phyloP scores from a whole-genome alignment of 2,797 vertebrate genomes.

The Gymnopithys bicolor region DNA sequence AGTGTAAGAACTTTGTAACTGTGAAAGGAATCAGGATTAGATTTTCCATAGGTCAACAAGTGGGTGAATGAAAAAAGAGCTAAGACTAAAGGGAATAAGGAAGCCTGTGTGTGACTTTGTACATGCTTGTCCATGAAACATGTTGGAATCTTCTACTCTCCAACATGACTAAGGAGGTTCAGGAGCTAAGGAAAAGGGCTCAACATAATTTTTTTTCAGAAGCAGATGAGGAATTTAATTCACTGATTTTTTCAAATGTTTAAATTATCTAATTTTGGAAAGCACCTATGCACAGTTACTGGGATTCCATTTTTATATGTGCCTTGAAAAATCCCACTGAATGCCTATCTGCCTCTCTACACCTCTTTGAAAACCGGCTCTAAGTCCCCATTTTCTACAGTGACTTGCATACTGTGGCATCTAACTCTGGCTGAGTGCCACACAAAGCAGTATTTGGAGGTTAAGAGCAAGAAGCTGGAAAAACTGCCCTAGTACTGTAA shows the following conservation, averaged over 20 bases:
- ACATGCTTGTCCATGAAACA: neutral
- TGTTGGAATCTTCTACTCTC: neutral
- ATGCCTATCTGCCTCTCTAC: neutral
- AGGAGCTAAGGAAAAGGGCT: neutral
- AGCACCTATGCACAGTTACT: neutral
- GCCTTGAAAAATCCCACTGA: neutral
- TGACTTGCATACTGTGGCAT: neutral
- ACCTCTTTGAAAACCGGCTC: neutral
- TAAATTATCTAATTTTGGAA: neutral
- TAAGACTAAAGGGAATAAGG: neutral
- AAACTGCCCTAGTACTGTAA: neutral
- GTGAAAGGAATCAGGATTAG: neutral
- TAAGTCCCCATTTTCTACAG: neutral
- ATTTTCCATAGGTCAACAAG: neutral
- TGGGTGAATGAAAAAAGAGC: neutral
- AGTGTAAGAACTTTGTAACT: neutral
- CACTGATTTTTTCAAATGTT: neutral
- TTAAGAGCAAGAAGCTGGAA: neutral
- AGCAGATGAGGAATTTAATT: neutral
- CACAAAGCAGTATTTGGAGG: neutral
- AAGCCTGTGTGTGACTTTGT: neutral
- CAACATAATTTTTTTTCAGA: slow-evolving; percentile 1
- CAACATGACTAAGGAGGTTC: neutral
- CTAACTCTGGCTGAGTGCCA: neutral
- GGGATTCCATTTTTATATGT: neutral